Conservation (phyloP, 2,113 vertebrate genomes). For the Gambusia affinis region DNA sequence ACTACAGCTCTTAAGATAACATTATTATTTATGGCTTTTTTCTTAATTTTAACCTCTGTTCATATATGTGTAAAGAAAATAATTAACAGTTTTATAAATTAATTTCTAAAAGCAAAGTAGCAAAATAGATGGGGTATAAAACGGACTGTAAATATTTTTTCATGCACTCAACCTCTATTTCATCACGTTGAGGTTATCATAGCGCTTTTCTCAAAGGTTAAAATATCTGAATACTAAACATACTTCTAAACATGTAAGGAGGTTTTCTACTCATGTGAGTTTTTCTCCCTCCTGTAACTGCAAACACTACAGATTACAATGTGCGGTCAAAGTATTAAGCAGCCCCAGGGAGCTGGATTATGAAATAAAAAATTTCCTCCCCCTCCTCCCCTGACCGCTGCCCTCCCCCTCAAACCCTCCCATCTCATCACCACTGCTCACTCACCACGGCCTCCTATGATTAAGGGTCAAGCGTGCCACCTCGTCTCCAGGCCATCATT, state of each 20-base stretch:
- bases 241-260: constrained; percentile 4
- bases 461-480: constrained; percentile 98
- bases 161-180: neutral
- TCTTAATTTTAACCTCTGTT: too few relatives aligned
- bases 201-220: neutral
- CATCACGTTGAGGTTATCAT: neutral
- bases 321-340: constrained; percentile 68
- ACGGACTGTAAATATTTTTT: neutral
- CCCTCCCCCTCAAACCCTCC: constrained; percentile 47
- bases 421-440: constrained; percentile 60
- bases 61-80: too few relatives aligned
- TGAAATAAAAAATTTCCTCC: constrained; percentile 83
- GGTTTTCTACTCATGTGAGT: neutral
- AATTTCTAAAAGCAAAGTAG: too few relatives aligned
- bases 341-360: constrained; percentile 89
- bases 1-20: too few relatives aligned
- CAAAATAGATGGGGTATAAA: too few relatives aligned
- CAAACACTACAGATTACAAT: neutral
- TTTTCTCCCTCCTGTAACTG: neutral
- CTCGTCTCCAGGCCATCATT: constrained; percentile 98
- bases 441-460: constrained; percentile 91
- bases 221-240: neutral
- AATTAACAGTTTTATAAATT: too few relatives aligned
- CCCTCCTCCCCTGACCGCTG: constrained; percentile 48
- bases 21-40: too few relatives aligned